Base-by-base conservation (phyloP, 2,113 vertebrate genomes). In the Platichthys stellatus region DNA sequence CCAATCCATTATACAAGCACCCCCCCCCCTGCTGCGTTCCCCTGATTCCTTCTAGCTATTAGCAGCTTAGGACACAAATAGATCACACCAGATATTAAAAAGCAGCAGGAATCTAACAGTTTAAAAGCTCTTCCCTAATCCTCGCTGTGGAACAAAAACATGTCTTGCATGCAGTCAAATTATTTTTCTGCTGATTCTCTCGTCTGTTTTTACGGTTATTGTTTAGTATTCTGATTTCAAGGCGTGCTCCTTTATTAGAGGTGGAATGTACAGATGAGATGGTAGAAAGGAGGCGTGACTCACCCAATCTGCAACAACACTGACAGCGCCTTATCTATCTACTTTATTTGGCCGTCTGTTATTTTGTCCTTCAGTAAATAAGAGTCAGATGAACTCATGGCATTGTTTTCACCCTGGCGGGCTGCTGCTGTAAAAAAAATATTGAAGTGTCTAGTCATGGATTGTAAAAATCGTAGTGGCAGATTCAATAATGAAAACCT, bases 61-160 rank as follows among this genome's bases (percentile, higher is more conserved):
- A 93, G 84, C 87, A 88, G 87, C 88, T 91, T 88, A 89, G 78
- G 86, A 91, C 88, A 86, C 88, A 90, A 92, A 92, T 84, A 91
- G 90, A 93, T 92, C 87, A 91, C 84, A 81, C 73, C 81, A 87
- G 88, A 92, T 93, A 92, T 91, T 92, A 92, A 91, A 92, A 91
- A 89, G 73, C 90, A 87, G 90, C 87, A 35, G 88, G 89, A 89
- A 80, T 78, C 74, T 78, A 87, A 89, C 86, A 82, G 85, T 91
- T 90, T 84, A 83, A 91, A 89, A 89, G 81, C 73, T 74, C 28
- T 38, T 12, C 60, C 69, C 53, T 87, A 87, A 86, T 89, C 82
- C 83, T 88, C 14, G 8, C 54, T 59, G 69, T 72, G 69, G 76
- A 89, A 86, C 58, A 76, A 87, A 80, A 90, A 90, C 78, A 87